These are phyloP conservation scores for Cheilosia grossa DNA, from an alignment of 2,888 invertebrate species.

Conservation along the genomic window DNA sequence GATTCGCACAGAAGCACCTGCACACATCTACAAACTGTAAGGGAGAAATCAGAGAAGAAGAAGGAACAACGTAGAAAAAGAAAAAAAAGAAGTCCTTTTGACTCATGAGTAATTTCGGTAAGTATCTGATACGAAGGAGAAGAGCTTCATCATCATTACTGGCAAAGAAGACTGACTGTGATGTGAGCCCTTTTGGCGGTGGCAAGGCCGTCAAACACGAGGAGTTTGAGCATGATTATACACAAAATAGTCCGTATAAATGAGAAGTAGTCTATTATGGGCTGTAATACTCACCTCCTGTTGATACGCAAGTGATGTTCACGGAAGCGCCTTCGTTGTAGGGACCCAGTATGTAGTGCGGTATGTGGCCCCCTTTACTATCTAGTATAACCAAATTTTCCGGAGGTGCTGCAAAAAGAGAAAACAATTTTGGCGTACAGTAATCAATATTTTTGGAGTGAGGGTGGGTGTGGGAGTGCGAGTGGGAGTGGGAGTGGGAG, in stretches of 20 bases:
- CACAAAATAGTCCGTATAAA: slow-evolving; percentile 40
- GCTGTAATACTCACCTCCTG: slow-evolving; percentile 88
- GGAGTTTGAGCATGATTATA: slow-evolving; percentile 48
- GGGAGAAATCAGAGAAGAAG: neutral
- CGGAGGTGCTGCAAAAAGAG: slow-evolving; percentile 88
- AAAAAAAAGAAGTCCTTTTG: slow-evolving; percentile 20
- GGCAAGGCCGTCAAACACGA: slow-evolving; percentile 23
- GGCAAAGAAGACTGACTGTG: slow-evolving; percentile 14
- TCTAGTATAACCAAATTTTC: slow-evolving; percentile 91
- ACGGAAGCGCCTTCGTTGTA: slow-evolving; percentile 93
- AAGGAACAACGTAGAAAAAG: neutral
- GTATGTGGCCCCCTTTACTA: slow-evolving; percentile 90
- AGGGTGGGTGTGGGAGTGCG: neutral
- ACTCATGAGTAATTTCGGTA: slow-evolving; percentile 57
- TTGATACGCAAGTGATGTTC: slow-evolving; percentile 92
- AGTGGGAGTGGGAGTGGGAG: neutral
- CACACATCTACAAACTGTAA: neutral
- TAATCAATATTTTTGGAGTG: neutral
- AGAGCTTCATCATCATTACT: slow-evolving; percentile 59
- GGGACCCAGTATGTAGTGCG: slow-evolving; percentile 91
- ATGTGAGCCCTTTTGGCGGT: neutral
- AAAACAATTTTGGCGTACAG: neutral
- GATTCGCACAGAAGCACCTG: neutral
- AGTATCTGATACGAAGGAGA: slow-evolving; percentile 46
- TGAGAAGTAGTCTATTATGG: slow-evolving; percentile 27